Evolutionary conservation across 37 sponge, comb jelly and placozoan species (phyloP), one percentile per base, ranked within the genome.

Genomic region (Hormiphora californensis): DNA sequence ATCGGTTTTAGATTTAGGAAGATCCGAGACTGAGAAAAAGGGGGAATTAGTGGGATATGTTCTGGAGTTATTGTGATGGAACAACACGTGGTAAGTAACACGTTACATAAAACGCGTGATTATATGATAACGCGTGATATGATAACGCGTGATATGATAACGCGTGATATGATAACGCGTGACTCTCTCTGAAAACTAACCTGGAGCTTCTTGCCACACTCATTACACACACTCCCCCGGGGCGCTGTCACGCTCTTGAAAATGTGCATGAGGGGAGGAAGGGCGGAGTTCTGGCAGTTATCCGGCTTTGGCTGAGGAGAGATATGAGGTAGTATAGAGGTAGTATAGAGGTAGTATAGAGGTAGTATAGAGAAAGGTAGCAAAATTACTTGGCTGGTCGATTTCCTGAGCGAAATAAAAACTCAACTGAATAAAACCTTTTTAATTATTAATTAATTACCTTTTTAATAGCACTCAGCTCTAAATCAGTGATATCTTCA

Each of bases 161-260:
- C 15, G 9, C 15, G 12, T 15, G 15, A 15, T 49, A 49, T 17
- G 53, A 49, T 17, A 9, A 49, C 53, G 15, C 53, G 15, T 49
- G 15, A 17, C 15, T 17, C 53, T 49, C 9, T 15, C 53, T 49
- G 9, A 49, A 49, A 17, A 17, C 53, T 15, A 15, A 49, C 53
- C 61, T 57, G 67, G 9, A 65, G 67, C 35, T 65, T 65, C 67
- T 65, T 65, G 37, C 67, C 67, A 17, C 67, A 65, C 21, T 35
- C 32, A 38, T 65, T 65, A 38, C 67, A 65, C 67, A 65, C 67
- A 17, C 67, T 65, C 36, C 67, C 67, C 17, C 67, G 33, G 5
- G 67, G 67, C 1, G 67, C 67, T 5, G 67, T 35, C 37, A 65
- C 67, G 28, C 37, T 65, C 67, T 65, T 65, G 67, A 65, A 65